Evolutionary conservation across 2,113 vertebrate species (phyloP), one percentile per base, ranked within the genome.

Genomic region (Sorex fumeus): DNA sequence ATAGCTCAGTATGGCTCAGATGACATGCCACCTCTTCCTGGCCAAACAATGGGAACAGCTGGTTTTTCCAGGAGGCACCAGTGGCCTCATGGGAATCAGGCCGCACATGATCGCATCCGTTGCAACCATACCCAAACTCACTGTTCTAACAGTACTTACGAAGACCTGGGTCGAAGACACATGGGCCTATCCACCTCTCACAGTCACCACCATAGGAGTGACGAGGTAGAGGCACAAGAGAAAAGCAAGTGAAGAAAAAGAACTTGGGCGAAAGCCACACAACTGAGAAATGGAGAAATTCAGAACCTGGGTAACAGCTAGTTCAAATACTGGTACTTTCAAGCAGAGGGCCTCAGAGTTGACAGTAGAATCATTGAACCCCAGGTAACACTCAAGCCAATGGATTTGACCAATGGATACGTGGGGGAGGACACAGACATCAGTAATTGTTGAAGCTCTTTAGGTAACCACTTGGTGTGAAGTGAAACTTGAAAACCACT

Each of bases 181-280:
- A 60, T 47, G 6, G 47, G n/a, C 88, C 74, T 25, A 50, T 32
- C 57, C 11, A 66, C 40, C 43, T 75, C 28, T 92, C 53, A 36
- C 40, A n/a, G 7, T 8, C n/a, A 78, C 21, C 72, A 45, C 28
- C 60, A 40, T 8, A n/a, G 70, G 87, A n/a, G 28, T 57, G 47
- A 57, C 19, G 28, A 94, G 28, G 70, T 40, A 62, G 60, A 43
- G 5, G 64, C 30, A 60, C 30, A 67, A 69, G 74, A 88, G 60
- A 76, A 87, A 89, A 67, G 32, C 70, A 84, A 92, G 32, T 36
- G 62, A 13, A 28, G 62, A n/a, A 82, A 45, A 57, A 79, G 64
- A 28, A 92, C 53, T 64, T 30, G 32, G 47, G 25, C 32, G 64
- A 95, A 88, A 91, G 70, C 50, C 78, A 89, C 19, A 86, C 28